Evolutionary conservation across 2,888 invertebrate genomes (phyloP).

Genomic region (Noctua fimbriata): DNA sequence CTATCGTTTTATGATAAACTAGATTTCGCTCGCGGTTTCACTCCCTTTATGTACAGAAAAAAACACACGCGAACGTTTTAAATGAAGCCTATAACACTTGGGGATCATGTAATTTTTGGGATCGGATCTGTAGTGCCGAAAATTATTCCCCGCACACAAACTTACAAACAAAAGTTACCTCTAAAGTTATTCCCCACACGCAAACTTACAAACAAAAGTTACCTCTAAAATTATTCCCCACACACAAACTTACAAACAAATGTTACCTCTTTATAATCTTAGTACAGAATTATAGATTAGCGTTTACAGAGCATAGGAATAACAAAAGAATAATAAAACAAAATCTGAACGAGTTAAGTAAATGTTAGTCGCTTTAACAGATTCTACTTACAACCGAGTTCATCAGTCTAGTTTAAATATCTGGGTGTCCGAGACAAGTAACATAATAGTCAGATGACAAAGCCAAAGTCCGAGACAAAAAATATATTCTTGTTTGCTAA

Average conservation of each 20-base stretch:
- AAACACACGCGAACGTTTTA: no score
- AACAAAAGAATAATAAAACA: not conserved
- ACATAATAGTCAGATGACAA: not conserved
- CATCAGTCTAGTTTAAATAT: not conserved
- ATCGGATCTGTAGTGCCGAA: no score
- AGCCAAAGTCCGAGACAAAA: no score
- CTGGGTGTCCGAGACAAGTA: not conserved
- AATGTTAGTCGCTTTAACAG: not conserved
- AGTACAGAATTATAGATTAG: not conserved
- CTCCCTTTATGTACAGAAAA: no score
- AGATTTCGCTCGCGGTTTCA: no score
- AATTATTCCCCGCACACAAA: no score
- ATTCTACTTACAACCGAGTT: not conserved
- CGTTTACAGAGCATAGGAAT: conserved; percentile 6
- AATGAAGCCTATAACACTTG: no score
- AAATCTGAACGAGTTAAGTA: not conserved
- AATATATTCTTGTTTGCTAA: not conserved
- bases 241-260: no score
- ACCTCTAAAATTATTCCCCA: not conserved
- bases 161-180: no score
- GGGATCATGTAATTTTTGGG: no score
- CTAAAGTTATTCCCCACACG: no score
- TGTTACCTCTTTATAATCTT: not conserved
- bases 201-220: no score
- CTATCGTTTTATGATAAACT: not conserved